phyloP scores from a whole-genome alignment of 2,113 vertebrate species.

The Neolamprologus caudopunctatus region DNA sequence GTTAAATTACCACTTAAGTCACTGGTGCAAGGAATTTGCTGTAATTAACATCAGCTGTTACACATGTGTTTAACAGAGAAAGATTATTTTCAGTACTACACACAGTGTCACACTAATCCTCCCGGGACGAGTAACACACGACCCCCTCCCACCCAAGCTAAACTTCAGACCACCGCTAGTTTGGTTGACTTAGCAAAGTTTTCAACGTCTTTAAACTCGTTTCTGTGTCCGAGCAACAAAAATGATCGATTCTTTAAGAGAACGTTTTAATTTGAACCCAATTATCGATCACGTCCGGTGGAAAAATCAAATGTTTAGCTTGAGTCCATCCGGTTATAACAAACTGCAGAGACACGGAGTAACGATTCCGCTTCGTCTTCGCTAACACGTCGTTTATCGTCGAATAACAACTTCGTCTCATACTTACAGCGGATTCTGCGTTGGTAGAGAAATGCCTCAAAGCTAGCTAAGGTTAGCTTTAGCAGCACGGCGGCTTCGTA shows the following conservation, averaged over 20 bases:
- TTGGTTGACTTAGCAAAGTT: not conserved
- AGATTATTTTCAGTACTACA: not conserved
- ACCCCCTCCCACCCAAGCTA: not conserved
- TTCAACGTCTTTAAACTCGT: not conserved
- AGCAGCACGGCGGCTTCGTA: not conserved
- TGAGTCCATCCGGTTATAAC: not conserved
- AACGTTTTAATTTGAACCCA: fast-evolving
- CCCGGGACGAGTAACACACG: not conserved
- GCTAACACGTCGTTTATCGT: no score
- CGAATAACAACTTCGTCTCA: not conserved
- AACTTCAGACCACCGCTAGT: not conserved
- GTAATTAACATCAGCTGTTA: not conserved
- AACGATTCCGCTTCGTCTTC: not conserved
- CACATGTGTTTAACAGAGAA: fast-evolving
- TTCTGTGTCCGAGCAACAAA: not conserved
- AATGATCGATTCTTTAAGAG: not conserved
- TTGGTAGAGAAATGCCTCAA: not conserved
- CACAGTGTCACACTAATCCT: not conserved
- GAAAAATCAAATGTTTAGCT: not conserved
- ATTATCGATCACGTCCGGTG: not conserved
- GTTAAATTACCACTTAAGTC: not conserved
- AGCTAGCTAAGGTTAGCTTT: slow-evolving; percentile 26
- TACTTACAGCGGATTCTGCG: slow-evolving; percentile 32
- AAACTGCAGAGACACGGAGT: not conserved
- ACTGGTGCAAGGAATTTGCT: not conserved